Base-by-base conservation (phyloP, 2,888 invertebrate species). In the Epistrophe grossulariae region DNA sequence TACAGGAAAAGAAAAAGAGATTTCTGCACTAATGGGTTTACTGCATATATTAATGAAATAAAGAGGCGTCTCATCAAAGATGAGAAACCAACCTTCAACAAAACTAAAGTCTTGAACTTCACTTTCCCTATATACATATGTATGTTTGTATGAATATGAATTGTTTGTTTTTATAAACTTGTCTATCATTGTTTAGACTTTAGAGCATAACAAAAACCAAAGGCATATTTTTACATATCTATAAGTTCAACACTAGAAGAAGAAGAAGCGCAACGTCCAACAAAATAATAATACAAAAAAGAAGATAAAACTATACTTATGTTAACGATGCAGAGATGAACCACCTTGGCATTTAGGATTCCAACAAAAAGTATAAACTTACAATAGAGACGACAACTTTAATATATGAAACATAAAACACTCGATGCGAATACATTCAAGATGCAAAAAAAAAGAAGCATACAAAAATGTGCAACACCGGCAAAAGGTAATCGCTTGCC, bases 321-420 rank as follows among this genome's bases (percentile, higher is more conserved):
- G 43, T 60, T 13, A 60, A 72, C 57, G 59, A 72, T 57, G 19
- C 17, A 24, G 40, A 74, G 73, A 87, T 79, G 79, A 87, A 83
- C 62, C 82, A 87, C 87, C 83, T 83, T 87, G 87, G 87, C 87
- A 87, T 87, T 87, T 87, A 83, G 70, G 70, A 66, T 76, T 45
- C 24, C 59, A 72, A 59, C 77, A 60, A 74, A 55, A 70, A 55
- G 24, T 57, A 62, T 38, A 64, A 45, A 35, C 31, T 50, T 15
- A 77, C 66, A 73, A 52, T 15, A 40, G 38, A 38, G 60, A 45
- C 60, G 52, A 81, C 60, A 55, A 70, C 62, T 40, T 60, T 66
- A 72, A n/a, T 28, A 31, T 28, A 31, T 28, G 7, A 59, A 55
- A 57, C 17, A 72, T 77, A 19, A 71, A 59, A 59, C 57, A 24